Evolutionary conservation across 2,797 vertebrate species (phyloP).

Genomic region (Okamejei kenojei): DNA sequence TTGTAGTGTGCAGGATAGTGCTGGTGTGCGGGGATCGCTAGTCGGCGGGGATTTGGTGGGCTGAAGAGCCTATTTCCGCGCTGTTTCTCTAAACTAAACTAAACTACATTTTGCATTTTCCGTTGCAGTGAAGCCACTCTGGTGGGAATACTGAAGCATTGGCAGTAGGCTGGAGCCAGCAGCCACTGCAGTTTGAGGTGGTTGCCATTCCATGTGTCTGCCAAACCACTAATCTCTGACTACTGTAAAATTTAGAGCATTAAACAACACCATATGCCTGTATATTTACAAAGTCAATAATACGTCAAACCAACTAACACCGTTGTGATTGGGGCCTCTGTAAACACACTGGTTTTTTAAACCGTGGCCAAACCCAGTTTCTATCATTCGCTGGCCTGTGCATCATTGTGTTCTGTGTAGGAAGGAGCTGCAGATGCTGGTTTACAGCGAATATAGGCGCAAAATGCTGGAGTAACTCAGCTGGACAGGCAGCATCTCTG

Average conservation of each 20-base stretch:
- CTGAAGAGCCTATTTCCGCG: too few relatives aligned
- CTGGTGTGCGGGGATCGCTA: too few relatives aligned
- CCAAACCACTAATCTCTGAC: conserved; percentile 32
- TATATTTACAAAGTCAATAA: conserved; percentile 37
- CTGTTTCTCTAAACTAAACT: too few relatives aligned
- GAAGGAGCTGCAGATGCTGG: too few relatives aligned
- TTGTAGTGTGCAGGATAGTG: too few relatives aligned
- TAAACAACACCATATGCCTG: conserved; percentile 35
- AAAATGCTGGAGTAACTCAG: too few relatives aligned
- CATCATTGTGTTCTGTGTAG: background rate
- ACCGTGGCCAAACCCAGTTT: background rate
- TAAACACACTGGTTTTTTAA: background rate
- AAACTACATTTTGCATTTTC: background rate
- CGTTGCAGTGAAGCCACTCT: background rate
- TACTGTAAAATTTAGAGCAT: conserved; percentile 31
- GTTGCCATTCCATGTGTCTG: conserved; percentile 2
- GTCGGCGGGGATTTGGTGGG: too few relatives aligned
- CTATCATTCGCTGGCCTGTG: background rate
- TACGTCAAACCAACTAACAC: conserved; percentile 11
- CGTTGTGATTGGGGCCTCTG: conserved; percentile 13
- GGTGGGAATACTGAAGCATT: conserved; percentile 7
- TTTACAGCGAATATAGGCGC: too few relatives aligned
- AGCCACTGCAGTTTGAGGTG: conserved; percentile 11
- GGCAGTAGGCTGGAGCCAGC: background rate
- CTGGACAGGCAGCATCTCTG: too few relatives aligned